phyloP scores from a whole-genome alignment of 2,113 vertebrate species.

The Etia nguti region DNA sequence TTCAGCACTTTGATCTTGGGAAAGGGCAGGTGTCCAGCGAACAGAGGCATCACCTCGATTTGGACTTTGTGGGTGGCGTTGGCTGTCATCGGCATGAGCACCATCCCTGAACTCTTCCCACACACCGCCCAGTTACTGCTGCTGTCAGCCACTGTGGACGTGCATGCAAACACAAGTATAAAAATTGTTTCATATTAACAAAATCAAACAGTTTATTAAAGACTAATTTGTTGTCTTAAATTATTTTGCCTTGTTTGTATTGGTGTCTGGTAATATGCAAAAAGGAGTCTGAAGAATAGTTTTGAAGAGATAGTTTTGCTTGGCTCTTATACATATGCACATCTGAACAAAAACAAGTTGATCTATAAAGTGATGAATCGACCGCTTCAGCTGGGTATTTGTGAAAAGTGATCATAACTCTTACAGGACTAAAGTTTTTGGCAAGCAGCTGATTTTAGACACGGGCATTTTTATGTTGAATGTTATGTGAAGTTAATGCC shows the following conservation, averaged over 20 bases:
- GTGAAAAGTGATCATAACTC: background rate
- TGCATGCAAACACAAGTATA: background rate
- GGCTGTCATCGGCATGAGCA: conserved; percentile 84
- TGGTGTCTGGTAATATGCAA: background rate
- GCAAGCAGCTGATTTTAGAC: background rate
- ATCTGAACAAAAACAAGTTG: background rate
- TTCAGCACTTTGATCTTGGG: conserved; percentile 90
- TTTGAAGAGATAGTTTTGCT: background rate
- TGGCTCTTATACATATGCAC: background rate
- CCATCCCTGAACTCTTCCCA: conserved; percentile 92
- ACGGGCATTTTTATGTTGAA: background rate
- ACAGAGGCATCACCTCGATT: conserved; percentile 96
- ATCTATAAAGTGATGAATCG: background rate
- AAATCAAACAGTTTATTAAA: background rate
- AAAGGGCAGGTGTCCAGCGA: conserved; percentile 89
- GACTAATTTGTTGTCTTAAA: background rate
- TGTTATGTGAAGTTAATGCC: background rate
- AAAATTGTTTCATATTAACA: background rate
- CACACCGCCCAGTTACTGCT: conserved; percentile 98
- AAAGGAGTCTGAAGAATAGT: background rate
- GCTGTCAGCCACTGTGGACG: conserved; percentile 88
- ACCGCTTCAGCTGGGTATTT: background rate
- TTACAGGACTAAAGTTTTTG: background rate
- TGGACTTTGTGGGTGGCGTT: conserved; percentile 86
- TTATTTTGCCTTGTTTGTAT: background rate